Percentiles rank a stretch among this genome's conserved stretches.
These are phyloP conservation scores for Mactra quadrangularis DNA, from an alignment of 1,140 invertebrate species.

Conservation along the genomic window DNA sequence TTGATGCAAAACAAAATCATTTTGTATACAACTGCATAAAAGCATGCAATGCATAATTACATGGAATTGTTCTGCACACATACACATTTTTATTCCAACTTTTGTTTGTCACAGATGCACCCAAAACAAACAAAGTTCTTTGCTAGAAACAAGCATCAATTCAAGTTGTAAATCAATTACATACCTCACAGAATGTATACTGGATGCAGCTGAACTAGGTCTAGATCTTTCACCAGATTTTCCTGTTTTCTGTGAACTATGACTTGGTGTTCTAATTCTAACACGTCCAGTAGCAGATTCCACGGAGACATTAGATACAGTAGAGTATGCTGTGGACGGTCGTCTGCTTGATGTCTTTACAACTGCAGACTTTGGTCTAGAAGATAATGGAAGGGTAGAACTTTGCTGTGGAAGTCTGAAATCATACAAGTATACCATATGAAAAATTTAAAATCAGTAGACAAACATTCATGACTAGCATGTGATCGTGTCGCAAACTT, in stretches of 20 bases:
- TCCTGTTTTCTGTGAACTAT: conserved; percentile 8
- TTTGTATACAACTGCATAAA: no score
- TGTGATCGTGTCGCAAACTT: no score
- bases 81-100: no score
- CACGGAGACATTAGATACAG: conserved; percentile 24
- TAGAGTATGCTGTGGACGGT: conserved; percentile 61
- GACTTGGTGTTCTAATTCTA: conserved; percentile 26
- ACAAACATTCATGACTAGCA: no score
- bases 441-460: no score
- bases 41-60: no score
- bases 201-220: conserved; percentile 7
- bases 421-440: not conserved
- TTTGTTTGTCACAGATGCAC: no score
- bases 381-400: not conserved
- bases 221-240: conserved; percentile 25
- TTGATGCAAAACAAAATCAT: no score
- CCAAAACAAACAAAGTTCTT: no score
- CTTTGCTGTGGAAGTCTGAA: not conserved
- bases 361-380: conserved; percentile 46
- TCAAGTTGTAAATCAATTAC: no score
- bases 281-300: conserved; percentile 44
- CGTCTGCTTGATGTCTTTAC: not conserved
- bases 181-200: conserved; percentile 40
- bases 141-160: no score
- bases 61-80: no score